Evolutionary conservation across 2,888 invertebrate species (phyloP).

Genomic region (Amiota communis): DNA sequence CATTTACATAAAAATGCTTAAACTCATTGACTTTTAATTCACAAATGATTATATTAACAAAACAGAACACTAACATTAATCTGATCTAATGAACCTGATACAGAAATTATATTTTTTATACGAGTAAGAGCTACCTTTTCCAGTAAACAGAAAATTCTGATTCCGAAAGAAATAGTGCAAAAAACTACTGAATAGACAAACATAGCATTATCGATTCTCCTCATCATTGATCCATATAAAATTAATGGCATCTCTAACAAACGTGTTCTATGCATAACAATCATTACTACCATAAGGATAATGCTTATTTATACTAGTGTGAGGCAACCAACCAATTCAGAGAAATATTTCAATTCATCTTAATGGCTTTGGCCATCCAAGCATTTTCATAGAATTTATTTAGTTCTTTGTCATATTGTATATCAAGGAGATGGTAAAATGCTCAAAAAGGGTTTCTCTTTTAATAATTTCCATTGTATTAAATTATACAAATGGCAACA

Average conservation of each 20-base stretch:
- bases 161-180: no score
- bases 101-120: no score
- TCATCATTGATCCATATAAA: no score
- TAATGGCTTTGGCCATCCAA: not conserved
- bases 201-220: not conserved
- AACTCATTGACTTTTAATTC: no score
- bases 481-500: slow-evolving; percentile 51
- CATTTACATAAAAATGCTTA: not conserved
- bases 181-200: no score
- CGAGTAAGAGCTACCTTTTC: no score
- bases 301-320: no score
- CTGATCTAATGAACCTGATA: not conserved
- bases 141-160: no score
- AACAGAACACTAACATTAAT: no score
- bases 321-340: not conserved
- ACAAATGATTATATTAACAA: slow-evolving; percentile 36
- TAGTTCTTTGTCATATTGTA: not conserved
- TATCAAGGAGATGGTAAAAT: not conserved
- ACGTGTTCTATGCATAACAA: no score
- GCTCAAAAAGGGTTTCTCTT: not conserved
- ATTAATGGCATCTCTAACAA: no score
- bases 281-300: no score
- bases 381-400: slow-evolving; percentile 14
- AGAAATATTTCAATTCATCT: slow-evolving; percentile 1
- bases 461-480: slow-evolving; percentile 64